Base-by-base conservation (phyloP, 2,113 vertebrate species). In the Hemicordylus capensis region DNA sequence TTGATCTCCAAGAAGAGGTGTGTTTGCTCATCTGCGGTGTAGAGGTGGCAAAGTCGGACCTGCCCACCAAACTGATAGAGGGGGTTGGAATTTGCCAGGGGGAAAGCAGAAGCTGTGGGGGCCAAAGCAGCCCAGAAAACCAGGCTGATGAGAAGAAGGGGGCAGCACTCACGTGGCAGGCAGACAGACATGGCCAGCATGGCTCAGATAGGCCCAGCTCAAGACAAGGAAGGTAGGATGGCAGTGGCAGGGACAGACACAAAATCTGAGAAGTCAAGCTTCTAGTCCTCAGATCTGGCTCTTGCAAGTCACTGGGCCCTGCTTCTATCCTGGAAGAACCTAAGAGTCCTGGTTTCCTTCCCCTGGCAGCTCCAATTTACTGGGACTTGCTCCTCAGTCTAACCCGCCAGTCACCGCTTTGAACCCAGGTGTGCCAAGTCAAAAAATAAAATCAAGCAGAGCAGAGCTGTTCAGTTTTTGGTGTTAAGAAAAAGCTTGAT, bases 11-110 rank as follows among this genome's bases (percentile, higher is more conserved):
- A 81, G 78, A 76, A 66, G 63, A 84, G 85, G 6, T 90, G 22
- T 2, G 63, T 87, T 11, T 81, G 81, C 6, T 85, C 89, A 51
- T 84, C 84, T 2, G 70, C 78, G 0, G 91, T 75, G 59, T 90
- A 89, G 20, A 92, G 85, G 70, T 92, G 87, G 3, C 85, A 72
- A 28, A 84, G 58, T 34, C 91, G 87, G 48, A 89, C 88, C 9
- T 90, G 89, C 31, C 89, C 85, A 2, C 61, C 73, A 1, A 64
- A 84, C 17, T 76, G 64, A 4, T 84, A 61, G 34, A 92, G 73
- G 26, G 91, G 91, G 64, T 61, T 92, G 67, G 78, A 90, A 66
- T 90, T 56, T 2, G 58, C 51, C 19, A 89, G 14, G 19, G 89
- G 87, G 7, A 34, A 72, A 31, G 80, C 89, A 14, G 66, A 54